Evolutionary conservation across 2,797 vertebrate genomes (phyloP).

Genomic region (Acanthurus leucopareius): DNA sequence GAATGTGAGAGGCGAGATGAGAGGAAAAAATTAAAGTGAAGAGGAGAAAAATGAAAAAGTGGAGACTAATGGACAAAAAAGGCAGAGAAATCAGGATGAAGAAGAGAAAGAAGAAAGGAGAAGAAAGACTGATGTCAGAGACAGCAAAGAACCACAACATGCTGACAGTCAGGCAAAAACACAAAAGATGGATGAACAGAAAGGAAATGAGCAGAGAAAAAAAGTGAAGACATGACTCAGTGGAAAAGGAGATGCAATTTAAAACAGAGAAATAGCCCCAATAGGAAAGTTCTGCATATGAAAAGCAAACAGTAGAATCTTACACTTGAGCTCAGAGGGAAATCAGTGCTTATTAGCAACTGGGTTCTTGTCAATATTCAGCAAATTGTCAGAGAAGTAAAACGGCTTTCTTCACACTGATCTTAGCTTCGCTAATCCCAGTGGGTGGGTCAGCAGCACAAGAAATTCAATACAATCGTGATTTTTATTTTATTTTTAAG

Average conservation of each 20-base stretch:
- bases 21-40: not conserved
- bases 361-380: constrained; percentile 53
- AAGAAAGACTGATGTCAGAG: constrained; percentile 15
- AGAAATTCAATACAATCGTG: not conserved
- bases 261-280: constrained; percentile 40
- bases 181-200: constrained; percentile 57
- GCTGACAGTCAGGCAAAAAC: constrained; percentile 59
- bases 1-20: not conserved
- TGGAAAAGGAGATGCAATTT: constrained; percentile 59
- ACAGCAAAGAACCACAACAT: constrained; percentile 50
- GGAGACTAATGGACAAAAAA: constrained; percentile 9
- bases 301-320: constrained; percentile 39
- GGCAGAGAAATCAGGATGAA: constrained; percentile 4
- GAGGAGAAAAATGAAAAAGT: constrained; percentile 14
- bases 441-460: constrained; percentile 22
- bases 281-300: constrained; percentile 31
- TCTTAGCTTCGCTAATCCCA: constrained; percentile 38
- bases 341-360: constrained; percentile 29
- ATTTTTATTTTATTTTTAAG: constrained; percentile 26
- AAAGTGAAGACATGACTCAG: constrained; percentile 45
- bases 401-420: constrained; percentile 62
- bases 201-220: constrained; percentile 41
- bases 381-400: constrained; percentile 34
- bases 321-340: constrained; percentile 44
- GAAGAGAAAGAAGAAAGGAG: not conserved